phyloP scores from a whole-genome alignment of 2,888 invertebrate genomes.

The Panzeria rudis region DNA sequence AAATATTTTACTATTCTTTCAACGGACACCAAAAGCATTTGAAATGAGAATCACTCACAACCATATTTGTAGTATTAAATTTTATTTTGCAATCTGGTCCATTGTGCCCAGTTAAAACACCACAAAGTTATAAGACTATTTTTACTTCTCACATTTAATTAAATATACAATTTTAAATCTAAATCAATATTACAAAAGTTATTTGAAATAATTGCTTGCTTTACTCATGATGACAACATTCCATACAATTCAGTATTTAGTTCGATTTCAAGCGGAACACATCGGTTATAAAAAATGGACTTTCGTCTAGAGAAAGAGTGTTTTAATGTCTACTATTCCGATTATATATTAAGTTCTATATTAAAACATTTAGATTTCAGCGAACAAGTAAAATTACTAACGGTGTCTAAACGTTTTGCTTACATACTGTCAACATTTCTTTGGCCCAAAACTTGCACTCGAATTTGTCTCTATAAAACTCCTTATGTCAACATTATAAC shows the following conservation, averaged over 20 bases:
- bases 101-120: background rate
- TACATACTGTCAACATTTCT: slow-evolving; percentile 39
- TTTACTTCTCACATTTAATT: background rate
- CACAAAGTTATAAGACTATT: background rate
- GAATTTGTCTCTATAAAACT: slow-evolving; percentile 48
- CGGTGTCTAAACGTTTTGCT: slow-evolving; percentile 33
- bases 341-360: slow-evolving; percentile 57
- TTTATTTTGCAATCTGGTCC: background rate
- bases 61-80: too few species aligned
- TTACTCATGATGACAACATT: background rate
- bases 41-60: too few species aligned
- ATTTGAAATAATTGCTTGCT: too few species aligned
- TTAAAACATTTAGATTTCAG: slow-evolving; percentile 50
- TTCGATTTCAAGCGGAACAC: background rate
- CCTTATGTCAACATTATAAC: slow-evolving; percentile 58
- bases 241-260: background rate
- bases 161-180: background rate
- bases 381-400: slow-evolving; percentile 47
- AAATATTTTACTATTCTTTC: too few species aligned
- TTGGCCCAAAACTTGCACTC: slow-evolving; percentile 47
- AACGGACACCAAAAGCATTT: too few species aligned
- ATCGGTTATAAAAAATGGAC: slow-evolving; percentile 11
- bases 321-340: slow-evolving; percentile 41
- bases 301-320: slow-evolving; percentile 20
- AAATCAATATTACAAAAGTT: background rate